phyloP scores from a whole-genome alignment of 2,113 vertebrate genomes.

The Oryzias curvinotus region DNA sequence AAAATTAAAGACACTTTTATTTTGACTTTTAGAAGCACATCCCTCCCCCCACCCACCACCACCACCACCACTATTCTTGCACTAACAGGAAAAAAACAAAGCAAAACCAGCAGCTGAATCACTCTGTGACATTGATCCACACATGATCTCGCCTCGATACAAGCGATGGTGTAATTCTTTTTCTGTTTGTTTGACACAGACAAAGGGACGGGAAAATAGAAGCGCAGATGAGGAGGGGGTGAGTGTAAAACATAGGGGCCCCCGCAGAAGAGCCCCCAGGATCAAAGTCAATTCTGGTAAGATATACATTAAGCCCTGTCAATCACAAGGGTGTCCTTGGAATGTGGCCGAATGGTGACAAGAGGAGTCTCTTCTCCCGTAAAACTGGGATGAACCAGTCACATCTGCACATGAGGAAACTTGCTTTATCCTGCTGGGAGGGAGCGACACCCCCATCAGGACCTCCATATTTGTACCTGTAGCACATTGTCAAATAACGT shows the following conservation, averaged over 20 bases:
- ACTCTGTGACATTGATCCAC: slow-evolving; percentile 78
- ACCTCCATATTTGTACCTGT: background rate
- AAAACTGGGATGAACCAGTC: slow-evolving; percentile 68
- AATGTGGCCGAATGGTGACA: slow-evolving; percentile 83
- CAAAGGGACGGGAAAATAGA: slow-evolving; percentile 48
- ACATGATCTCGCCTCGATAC: slow-evolving; percentile 74
- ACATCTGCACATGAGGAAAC: slow-evolving; percentile 29
- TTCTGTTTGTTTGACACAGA: slow-evolving; percentile 83
- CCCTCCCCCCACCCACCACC: slow-evolving; percentile 9
- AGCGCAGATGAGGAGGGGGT: slow-evolving; percentile 14
- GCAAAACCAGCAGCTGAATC: slow-evolving; percentile 63
- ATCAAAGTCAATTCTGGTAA: slow-evolving; percentile 91
- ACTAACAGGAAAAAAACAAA: slow-evolving; percentile 9
- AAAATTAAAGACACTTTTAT: slow-evolving; percentile 19
- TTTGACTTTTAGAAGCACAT: slow-evolving; percentile 25
- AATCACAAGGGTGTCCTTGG: slow-evolving; percentile 87
- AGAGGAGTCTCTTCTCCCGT: slow-evolving; percentile 65
- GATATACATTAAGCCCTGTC: slow-evolving; percentile 89
- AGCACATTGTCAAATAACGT: background rate
- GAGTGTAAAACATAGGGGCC: slow-evolving; percentile 79
- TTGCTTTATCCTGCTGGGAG: slow-evolving; percentile 1
- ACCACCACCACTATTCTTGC: slow-evolving; percentile 5
- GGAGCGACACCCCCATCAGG: background rate
- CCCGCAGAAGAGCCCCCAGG: slow-evolving; percentile 83
- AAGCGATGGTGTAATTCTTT: slow-evolving; percentile 82